A percentile compares a stretch with the other conserved stretches of the same genome.
These are phyloP conservation scores for Zapus hudsonius DNA, from an alignment of 2,113 vertebrate species.

Conservation along the genomic window DNA sequence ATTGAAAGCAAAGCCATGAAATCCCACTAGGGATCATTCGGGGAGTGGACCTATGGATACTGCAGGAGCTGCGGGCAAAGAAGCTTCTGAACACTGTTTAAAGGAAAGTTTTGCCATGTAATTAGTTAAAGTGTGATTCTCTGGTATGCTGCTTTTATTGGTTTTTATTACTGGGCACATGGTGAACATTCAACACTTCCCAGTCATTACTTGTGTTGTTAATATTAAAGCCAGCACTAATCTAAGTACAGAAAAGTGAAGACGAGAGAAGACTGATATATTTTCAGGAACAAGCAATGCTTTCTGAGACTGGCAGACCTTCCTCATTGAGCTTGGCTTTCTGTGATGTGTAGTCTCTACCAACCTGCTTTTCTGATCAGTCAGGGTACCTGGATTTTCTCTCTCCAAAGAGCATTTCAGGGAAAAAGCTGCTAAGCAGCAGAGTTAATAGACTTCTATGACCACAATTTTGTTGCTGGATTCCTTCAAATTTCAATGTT, in stretches of 20 bases:
- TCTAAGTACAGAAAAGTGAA: slow-evolving; percentile 8
- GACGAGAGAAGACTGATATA: neutral
- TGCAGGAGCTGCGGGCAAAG: too few relatives aligned
- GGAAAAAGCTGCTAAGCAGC: neutral
- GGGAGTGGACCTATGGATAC: too few relatives aligned
- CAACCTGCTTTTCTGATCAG: neutral
- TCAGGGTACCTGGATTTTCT: neutral
- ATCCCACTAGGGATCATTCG: too few relatives aligned
- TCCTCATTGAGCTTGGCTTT: neutral
- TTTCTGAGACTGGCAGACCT: neutral
- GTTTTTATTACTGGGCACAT: neutral
- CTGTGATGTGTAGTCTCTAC: neutral
- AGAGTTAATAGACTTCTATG: neutral
- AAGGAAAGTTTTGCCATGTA: too few relatives aligned
- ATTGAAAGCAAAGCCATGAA: too few relatives aligned
- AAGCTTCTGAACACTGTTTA: too few relatives aligned
- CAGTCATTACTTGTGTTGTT: neutral
- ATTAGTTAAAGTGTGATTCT: too few relatives aligned
- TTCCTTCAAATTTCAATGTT: neutral
- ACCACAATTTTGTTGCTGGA: neutral
- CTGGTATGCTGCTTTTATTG: neutral
- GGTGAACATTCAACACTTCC: neutral
- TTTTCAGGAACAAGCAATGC: neutral
- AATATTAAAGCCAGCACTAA: neutral
- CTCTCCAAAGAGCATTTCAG: neutral